Percentiles rank a stretch among this genome's conserved stretches.
Evolutionary conservation across 2,797 vertebrate genomes (phyloP).

Genomic region (Acrossocheilus fasciatus): DNA sequence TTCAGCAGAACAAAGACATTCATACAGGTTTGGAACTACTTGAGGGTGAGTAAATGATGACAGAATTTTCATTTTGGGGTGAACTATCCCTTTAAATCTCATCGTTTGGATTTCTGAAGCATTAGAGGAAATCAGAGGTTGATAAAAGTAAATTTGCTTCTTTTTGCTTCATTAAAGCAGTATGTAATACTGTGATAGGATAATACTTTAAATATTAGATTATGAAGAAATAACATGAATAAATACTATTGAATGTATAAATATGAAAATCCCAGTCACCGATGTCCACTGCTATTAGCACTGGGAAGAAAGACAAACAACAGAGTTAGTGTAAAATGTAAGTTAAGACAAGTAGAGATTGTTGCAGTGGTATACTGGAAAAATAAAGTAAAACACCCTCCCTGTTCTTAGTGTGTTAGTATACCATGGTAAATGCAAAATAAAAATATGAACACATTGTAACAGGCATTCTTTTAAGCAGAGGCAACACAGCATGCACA

Average conservation of each 20-base stretch:
- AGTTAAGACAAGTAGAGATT: neutral
- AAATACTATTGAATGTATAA: slow-evolving; percentile 3
- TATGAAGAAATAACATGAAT: slow-evolving; percentile 4
- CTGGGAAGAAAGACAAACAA: slow-evolving; percentile 20
- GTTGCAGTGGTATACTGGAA: neutral
- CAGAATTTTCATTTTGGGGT: too few relatives aligned
- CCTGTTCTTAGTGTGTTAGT: neutral
- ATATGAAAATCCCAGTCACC: slow-evolving; percentile 8
- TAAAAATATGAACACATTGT: neutral
- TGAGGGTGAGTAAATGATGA: too few relatives aligned
- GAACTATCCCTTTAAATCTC: neutral
- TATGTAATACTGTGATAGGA: neutral
- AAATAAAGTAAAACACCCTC: neutral
- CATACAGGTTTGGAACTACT: too few relatives aligned
- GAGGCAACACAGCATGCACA: neutral
- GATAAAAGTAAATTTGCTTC: neutral
- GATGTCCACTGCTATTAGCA: slow-evolving; percentile 20
- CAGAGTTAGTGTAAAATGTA: slow-evolving; percentile 6
- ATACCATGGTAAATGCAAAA: slow-evolving; percentile 20
- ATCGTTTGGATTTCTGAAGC: neutral
- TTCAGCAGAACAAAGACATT: too few relatives aligned
- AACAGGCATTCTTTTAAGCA: neutral
- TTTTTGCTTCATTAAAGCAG: neutral
- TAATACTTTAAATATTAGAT: neutral
- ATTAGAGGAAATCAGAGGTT: neutral